phyloP scores from a whole-genome alignment of 1,140 invertebrate species.

The Drosophila repleta region DNA sequence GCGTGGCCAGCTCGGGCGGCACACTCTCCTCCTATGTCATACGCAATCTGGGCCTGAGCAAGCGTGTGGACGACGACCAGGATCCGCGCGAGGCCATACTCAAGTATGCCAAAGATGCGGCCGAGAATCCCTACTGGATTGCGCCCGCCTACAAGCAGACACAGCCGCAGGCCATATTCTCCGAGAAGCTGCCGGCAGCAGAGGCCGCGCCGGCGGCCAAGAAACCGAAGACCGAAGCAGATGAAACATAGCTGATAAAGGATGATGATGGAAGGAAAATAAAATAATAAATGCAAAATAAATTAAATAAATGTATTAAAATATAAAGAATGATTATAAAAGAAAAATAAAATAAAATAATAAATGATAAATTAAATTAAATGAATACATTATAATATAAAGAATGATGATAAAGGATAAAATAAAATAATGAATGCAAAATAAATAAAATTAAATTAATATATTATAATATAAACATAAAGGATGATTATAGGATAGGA shows the following conservation, averaged over 20 bases:
- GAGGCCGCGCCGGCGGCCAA: slow-evolving; percentile 49
- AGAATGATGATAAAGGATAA: too few relatives aligned
- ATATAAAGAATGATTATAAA: too few relatives aligned
- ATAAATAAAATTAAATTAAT: too few relatives aligned
- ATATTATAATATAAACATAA: too few relatives aligned
- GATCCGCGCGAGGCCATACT: slow-evolving; percentile 98
- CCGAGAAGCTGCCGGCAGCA: slow-evolving; percentile 57
- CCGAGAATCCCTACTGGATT: slow-evolving; percentile 98
- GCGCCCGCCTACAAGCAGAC: slow-evolving; percentile 95
- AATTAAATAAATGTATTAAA: too few relatives aligned
- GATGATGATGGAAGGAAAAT: too few relatives aligned
- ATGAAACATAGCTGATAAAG: slow-evolving; percentile 34
- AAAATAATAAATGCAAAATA: neutral
- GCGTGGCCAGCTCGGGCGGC: slow-evolving; percentile 96
- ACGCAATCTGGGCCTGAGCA: slow-evolving; percentile 96
- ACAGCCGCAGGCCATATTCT: slow-evolving; percentile 92
- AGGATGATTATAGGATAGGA: too few relatives aligned
- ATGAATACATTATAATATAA: too few relatives aligned
- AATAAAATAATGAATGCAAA: too few relatives aligned
- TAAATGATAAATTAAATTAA: too few relatives aligned
- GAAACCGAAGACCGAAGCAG: slow-evolving; percentile 53
- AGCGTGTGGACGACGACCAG: slow-evolving; percentile 97
- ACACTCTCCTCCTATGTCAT: slow-evolving; percentile 99
- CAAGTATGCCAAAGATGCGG: slow-evolving; percentile 98
- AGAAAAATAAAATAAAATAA: too few relatives aligned